Percentiles rank a stretch among this genome's conserved stretches.
Evolutionary conservation across 2,888 invertebrate species (phyloP).

Genomic region (Muscina levida): DNA sequence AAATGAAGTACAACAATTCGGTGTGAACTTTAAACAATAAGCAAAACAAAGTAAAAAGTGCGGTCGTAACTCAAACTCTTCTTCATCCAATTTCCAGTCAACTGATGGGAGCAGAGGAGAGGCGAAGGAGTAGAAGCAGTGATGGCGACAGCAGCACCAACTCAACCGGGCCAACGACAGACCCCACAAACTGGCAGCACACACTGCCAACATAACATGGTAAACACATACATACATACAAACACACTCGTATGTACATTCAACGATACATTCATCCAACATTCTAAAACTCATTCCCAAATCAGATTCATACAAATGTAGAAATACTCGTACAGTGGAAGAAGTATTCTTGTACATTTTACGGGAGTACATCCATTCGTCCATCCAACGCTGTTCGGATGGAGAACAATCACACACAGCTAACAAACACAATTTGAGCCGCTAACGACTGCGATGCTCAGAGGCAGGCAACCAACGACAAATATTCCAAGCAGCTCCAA

Average conservation of each 20-base stretch:
- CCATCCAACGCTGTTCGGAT: constrained; percentile 19
- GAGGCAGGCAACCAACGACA: no score
- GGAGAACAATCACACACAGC: background rate
- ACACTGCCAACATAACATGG: constrained; percentile 8
- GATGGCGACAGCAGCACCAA: background rate
- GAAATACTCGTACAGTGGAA: no score
- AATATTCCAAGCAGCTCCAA: no score
- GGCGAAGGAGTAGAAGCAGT: no score
- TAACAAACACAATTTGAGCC: constrained; percentile 51
- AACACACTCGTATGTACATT: constrained; percentile 15
- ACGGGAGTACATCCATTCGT: constrained; percentile 47
- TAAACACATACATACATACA: constrained; percentile 7
- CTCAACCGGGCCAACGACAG: background rate
- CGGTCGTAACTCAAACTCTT: constrained; percentile 57
- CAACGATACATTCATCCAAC: background rate
- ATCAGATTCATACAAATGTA: no score
- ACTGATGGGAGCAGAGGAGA: background rate
- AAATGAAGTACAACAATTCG: constrained; percentile 64
- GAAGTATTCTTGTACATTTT: constrained; percentile 34
- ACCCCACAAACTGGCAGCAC: background rate
- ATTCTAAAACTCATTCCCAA: constrained; percentile 10
- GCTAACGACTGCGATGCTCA: no score
- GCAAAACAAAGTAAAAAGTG: constrained; percentile 61
- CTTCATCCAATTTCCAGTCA: background rate
- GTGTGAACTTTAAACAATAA: constrained; percentile 67